These are phyloP conservation scores for Microcaecilia unicolor DNA, from an alignment of 2,797 vertebrate species.

Conservation along the genomic window DNA sequence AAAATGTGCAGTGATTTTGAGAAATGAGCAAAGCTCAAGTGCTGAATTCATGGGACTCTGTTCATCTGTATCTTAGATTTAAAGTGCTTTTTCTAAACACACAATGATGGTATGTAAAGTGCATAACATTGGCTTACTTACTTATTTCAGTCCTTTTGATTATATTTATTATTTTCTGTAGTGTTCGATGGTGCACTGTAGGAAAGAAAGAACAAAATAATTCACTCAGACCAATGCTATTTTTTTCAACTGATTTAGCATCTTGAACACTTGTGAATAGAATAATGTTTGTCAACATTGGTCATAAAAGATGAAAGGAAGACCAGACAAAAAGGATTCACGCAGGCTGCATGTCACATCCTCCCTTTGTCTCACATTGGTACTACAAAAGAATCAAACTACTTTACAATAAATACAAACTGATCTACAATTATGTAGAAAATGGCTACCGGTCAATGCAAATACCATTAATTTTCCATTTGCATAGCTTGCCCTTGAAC, in stretches of 20 bases:
- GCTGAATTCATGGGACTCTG: slow-evolving; percentile 1
- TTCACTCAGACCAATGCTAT: slow-evolving; percentile 5
- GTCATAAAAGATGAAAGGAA: slow-evolving; percentile 27
- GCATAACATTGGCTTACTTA: no score
- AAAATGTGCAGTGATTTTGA: slow-evolving; percentile 28
- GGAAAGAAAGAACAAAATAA: slow-evolving; percentile 18
- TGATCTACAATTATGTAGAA: slow-evolving; percentile 21
- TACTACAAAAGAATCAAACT: slow-evolving; percentile 30
- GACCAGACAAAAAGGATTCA: slow-evolving; percentile 17
- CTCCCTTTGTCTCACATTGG: slow-evolving; percentile 21
- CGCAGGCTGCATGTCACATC: slow-evolving; percentile 27
- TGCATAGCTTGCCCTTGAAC: slow-evolving; percentile 34
- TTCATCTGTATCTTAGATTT: not conserved
- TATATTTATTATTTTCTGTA: slow-evolving; percentile 13
- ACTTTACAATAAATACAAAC: slow-evolving; percentile 13
- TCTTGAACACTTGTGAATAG: slow-evolving; percentile 21
- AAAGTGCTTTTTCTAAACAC: no score
- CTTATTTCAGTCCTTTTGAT: slow-evolving; percentile 13
- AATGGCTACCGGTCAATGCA: slow-evolving; percentile 23
- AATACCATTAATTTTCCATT: slow-evolving; percentile 39
- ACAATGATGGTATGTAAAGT: no score
- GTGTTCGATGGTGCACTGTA: slow-evolving; percentile 30
- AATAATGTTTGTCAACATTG: slow-evolving; percentile 23
- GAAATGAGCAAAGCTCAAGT: slow-evolving; percentile 21
- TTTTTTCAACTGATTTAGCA: slow-evolving; percentile 29